A percentile compares a stretch with the other conserved stretches of the same genome.
These are phyloP conservation scores for Listronotus bonariensis DNA, from an alignment of 1,140 invertebrate species.

Conservation along the genomic window DNA sequence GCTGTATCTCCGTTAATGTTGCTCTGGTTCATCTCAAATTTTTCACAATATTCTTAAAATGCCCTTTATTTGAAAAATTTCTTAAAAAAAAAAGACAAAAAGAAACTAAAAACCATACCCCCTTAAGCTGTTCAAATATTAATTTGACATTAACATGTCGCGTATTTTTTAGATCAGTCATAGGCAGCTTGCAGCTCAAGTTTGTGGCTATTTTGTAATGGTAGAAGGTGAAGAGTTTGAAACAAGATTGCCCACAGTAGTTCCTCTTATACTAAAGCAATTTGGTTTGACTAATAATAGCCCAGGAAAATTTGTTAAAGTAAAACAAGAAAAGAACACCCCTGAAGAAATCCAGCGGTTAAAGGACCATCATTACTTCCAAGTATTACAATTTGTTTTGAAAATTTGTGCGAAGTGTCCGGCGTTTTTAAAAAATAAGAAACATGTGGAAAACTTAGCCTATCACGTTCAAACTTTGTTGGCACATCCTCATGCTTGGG, in stretches of 20 bases:
- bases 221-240: constrained; percentile 59
- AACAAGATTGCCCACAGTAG: constrained; percentile 43
- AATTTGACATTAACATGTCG: too few relatives aligned
- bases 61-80: constrained; percentile 13
- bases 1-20: too few relatives aligned
- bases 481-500: constrained; percentile 71
- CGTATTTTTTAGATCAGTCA: constrained; percentile 50
- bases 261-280: constrained; percentile 59
- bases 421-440: constrained; percentile 56
- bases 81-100: too few relatives aligned
- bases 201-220: constrained; percentile 67
- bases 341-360: constrained; percentile 57
- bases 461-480: constrained; percentile 61
- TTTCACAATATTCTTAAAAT: too few relatives aligned
- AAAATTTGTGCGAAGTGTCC: constrained; percentile 64
- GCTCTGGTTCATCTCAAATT: too few relatives aligned
- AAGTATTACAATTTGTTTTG: constrained; percentile 67
- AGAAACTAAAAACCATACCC: too few relatives aligned
- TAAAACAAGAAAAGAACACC: constrained; percentile 47
- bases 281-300: constrained; percentile 52
- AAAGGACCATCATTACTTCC: constrained; percentile 73
- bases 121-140: too few relatives aligned
- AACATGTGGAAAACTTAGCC: constrained; percentile 53
- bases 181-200: constrained; percentile 63
- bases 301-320: constrained; percentile 53